Percentiles rank a stretch among this genome's conserved stretches.
phyloP scores from a whole-genome alignment of 92 coral and sea anemone species.

The Porites lobata region DNA sequence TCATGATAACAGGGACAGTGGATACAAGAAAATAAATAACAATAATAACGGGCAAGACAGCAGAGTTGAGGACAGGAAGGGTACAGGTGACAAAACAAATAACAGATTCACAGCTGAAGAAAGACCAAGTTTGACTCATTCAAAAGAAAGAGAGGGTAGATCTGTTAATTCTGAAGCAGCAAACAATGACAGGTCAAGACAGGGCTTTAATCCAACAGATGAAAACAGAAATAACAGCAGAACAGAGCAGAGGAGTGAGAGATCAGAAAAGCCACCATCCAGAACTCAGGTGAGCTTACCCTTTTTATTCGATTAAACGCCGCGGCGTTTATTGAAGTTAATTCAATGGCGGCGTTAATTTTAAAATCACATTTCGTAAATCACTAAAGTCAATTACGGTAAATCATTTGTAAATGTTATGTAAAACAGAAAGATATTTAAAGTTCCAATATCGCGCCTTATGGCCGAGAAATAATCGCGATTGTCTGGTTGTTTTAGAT shows the following conservation, averaged over 20 bases:
- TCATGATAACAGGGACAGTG: constrained; percentile 38
- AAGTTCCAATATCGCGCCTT: too few relatives aligned
- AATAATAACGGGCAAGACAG: constrained; percentile 35
- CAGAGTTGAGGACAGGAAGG: constrained; percentile 36
- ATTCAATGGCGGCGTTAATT: too few relatives aligned
- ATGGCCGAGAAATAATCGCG: too few relatives aligned
- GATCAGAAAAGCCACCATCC: constrained; percentile 29
- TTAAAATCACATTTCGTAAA: too few relatives aligned
- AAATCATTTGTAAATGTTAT: too few relatives aligned
- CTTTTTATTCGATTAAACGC: too few relatives aligned
- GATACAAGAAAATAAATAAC: constrained; percentile 21
- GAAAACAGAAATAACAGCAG: constrained; percentile 55
- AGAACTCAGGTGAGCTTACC: constrained; percentile 18
- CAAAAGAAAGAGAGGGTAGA: constrained; percentile 25
- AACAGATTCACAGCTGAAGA: constrained; percentile 18
- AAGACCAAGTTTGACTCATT: background rate
- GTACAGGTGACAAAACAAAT: constrained; percentile 19
- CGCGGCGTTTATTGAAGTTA: too few relatives aligned
- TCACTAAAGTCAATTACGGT: too few relatives aligned
- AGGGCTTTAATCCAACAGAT: constrained; percentile 12
- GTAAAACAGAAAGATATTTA: too few relatives aligned
- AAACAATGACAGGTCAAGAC: constrained; percentile 51
- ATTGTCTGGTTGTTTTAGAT: too few relatives aligned
- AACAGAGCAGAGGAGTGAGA: constrained; percentile 62
- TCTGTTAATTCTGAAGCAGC: constrained; percentile 15